Evolutionary conservation across 2,888 invertebrate genomes (phyloP).

Genomic region (Leptopilina drosophilae): DNA sequence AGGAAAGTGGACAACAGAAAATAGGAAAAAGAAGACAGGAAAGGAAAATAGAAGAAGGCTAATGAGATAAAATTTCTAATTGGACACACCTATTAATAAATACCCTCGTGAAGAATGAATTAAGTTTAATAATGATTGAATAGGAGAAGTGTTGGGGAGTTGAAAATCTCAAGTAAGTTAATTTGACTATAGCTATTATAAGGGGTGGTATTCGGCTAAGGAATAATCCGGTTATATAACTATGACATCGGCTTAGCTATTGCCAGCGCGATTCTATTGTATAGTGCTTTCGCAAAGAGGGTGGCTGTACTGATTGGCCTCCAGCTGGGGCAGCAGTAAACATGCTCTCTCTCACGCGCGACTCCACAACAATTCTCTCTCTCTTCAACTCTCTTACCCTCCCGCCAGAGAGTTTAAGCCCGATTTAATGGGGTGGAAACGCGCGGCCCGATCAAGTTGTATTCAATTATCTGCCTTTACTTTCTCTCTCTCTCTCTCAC

Average conservation of each 20-base stretch:
- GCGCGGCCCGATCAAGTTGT: conserved; percentile 76
- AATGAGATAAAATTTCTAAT: no score
- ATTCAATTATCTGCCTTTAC: conserved; percentile 76
- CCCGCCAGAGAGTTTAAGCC: conserved; percentile 70
- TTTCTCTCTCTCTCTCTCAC: conserved; percentile 27
- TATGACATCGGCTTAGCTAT: conserved; percentile 67
- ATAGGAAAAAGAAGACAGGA: no score
- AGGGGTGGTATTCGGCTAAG: conserved; percentile 37
- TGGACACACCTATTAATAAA: no score
- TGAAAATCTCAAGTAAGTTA: conserved; percentile 37
- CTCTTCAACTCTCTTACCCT: conserved; percentile 47
- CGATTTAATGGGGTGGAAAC: conserved; percentile 77
- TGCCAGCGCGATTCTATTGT: conserved; percentile 70
- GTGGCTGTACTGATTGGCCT: conserved; percentile 72
- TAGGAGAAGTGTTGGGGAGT: background rate
- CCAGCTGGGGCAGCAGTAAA: conserved; percentile 75
- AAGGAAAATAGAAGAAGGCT: no score
- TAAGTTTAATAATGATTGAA: conserved; percentile 21
- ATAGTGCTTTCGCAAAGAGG: conserved; percentile 58
- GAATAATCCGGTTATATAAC: conserved; percentile 71
- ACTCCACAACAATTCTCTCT: conserved; percentile 45
- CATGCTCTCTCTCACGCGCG: conserved; percentile 67
- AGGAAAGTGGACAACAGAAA: no score
- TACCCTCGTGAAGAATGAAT: background rate
- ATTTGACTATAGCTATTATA: conserved; percentile 34